Evolutionary conservation across 2,797 vertebrate genomes (phyloP), one percentile per base, ranked within the genome.

Genomic region (Hipposideros larvatus): DNA sequence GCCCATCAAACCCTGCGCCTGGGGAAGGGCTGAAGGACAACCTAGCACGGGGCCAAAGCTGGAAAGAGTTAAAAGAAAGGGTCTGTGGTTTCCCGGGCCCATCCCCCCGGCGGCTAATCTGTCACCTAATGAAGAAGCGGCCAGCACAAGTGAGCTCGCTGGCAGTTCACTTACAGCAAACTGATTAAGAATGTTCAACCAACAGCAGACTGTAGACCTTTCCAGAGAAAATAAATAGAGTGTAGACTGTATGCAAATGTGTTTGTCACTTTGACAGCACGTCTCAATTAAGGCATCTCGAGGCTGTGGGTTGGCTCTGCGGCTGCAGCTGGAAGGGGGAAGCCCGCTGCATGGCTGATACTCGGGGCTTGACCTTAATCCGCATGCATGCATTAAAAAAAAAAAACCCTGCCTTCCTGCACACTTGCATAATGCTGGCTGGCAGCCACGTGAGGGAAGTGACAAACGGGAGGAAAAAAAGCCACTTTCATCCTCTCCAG

Each of bases 221-320:
- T 98, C 98, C 98, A 97, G 98, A 93, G 94, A 97, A 98, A 98
- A 99, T 99, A 99, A 99, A 99, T 98, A 98, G 96, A 96, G 95
- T 97, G 99, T 99, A 99, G 99, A 99, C 98, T 97, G 98, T 99
- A 99, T 99, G 99, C 99, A 99, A 99, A 99, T 99, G 99, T 99
- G 98, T 99, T 99, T 99, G 99, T 99, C 99, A 99, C 99, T 99
- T 98, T 99, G 99, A 99, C 99, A 99, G 99, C 98, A 99, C 98
- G 99, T 99, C 99, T 99, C 99, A 99, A 99, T 99, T 99, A 99
- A 99, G 99, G 99, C 98, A 97, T 98, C 98, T 98, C 87, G 92
- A 96, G 98, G 98, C 98, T 98, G 98, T 98, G 98, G 98, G 97
- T 97, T 99, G 98, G 98, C 98, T 98, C 98, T 97, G 96, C 53